Evolutionary conservation across 1,140 invertebrate species (phyloP).

Genomic region (Mya arenaria): DNA sequence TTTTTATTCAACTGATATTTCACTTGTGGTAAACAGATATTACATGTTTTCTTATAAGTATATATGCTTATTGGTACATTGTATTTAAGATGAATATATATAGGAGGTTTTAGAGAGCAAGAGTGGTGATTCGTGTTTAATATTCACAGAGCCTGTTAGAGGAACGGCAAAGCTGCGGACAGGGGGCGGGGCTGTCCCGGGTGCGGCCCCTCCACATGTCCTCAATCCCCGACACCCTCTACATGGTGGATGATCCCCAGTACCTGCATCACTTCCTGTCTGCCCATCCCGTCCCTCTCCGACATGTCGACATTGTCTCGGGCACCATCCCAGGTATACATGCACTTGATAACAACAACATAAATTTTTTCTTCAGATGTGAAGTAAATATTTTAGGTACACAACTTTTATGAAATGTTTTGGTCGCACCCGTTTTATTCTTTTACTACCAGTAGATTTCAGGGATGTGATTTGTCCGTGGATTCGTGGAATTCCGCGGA

Average conservation of each 20-base stretch:
- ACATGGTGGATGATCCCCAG: slow-evolving; percentile 89
- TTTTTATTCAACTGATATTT: too few species aligned
- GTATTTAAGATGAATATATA: neutral
- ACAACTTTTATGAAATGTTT: too few species aligned
- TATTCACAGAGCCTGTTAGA: slow-evolving; percentile 90
- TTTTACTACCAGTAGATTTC: neutral
- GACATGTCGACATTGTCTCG: slow-evolving; percentile 83
- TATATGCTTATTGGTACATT: too few species aligned
- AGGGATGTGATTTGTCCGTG: neutral
- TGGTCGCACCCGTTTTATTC: too few species aligned
- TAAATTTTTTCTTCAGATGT: neutral
- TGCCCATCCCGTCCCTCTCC: slow-evolving; percentile 67
- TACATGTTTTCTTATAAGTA: too few species aligned
- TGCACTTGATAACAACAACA: neutral
- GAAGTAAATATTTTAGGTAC: neutral
- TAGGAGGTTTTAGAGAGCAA: too few species aligned
- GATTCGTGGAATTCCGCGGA: too few species aligned
- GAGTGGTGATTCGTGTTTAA: too few species aligned
- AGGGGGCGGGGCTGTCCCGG: slow-evolving; percentile 88
- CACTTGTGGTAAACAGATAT: too few species aligned
- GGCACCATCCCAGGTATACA: slow-evolving; percentile 84
- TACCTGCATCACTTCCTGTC: slow-evolving; percentile 59
- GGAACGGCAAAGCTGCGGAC: slow-evolving; percentile 88
- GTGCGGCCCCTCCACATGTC: slow-evolving; percentile 84
- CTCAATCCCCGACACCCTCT: slow-evolving; percentile 94